Evolutionary conservation across 2,888 invertebrate genomes (phyloP).

Genomic region (Cantharis lateralis): DNA sequence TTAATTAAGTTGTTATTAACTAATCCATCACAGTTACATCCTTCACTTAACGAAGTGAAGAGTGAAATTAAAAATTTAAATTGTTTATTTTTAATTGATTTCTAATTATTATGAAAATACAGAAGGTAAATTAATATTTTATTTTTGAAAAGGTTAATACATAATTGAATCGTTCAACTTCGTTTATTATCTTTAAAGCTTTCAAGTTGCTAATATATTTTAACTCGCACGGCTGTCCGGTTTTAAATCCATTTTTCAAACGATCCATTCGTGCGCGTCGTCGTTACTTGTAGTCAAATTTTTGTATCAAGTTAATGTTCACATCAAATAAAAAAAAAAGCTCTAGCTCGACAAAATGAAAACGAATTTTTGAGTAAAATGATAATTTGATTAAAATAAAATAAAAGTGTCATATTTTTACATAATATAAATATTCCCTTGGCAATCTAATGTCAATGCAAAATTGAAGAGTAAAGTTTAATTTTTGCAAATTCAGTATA

Average conservation of each 20-base stretch:
- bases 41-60: background rate
- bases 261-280: background rate
- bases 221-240: background rate
- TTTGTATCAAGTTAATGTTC: background rate
- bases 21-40: background rate
- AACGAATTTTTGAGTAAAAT: background rate
- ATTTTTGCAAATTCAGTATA: background rate
- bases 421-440: background rate
- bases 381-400: background rate
- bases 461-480: background rate
- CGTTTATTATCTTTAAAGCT: background rate
- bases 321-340: background rate
- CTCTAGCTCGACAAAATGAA: background rate
- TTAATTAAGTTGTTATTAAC: background rate
- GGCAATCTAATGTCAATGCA: background rate
- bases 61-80: background rate
- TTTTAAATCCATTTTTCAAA: background rate
- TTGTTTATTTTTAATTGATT: background rate
- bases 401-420: background rate
- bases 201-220: background rate
- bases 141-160: background rate
- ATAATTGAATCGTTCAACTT: background rate
- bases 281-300: too few species aligned
- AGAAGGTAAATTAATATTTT: background rate
- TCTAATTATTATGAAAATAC: background rate